Evolutionary conservation across 2,888 invertebrate species (phyloP).

Genomic region (Heterodera filipjevi): DNA sequence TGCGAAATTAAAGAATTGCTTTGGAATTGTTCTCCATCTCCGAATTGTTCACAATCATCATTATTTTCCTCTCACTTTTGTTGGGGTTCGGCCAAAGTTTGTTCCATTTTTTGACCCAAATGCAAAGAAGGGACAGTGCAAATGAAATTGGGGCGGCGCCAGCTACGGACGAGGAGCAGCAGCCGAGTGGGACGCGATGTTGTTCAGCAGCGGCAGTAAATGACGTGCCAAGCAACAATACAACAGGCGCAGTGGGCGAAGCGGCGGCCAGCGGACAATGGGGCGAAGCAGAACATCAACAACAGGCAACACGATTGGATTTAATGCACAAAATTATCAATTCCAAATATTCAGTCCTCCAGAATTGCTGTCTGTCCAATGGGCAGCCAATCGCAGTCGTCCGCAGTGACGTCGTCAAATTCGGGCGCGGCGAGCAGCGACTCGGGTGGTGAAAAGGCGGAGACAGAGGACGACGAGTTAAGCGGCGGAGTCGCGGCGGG

Average conservation of each 20-base stretch:
- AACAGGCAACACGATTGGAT: too few species aligned
- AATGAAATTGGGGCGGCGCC: not conserved
- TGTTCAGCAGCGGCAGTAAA: not conserved
- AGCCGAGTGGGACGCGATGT: not conserved
- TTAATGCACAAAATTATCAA: too few species aligned
- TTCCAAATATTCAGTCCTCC: not conserved
- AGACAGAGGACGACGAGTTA: constrained; percentile 8
- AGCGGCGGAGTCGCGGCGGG: not conserved
- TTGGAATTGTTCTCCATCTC: too few species aligned
- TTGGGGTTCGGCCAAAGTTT: not conserved
- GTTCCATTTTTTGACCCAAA: constrained; percentile 1
- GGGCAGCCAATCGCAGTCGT: not conserved
- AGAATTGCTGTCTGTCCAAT: not conserved
- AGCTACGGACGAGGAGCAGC: too few species aligned
- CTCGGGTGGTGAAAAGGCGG: not conserved
- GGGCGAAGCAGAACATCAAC: not conserved
- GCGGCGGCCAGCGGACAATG: not conserved
- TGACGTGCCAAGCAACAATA: not conserved
- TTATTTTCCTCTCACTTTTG: constrained; percentile 7
- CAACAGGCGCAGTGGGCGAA: too few species aligned
- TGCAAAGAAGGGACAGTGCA: not conserved
- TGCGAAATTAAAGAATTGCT: too few species aligned
- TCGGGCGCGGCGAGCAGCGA: not conserved
- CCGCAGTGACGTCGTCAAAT: not conserved
- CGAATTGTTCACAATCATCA: not conserved